Percentiles rank a stretch among this genome's conserved stretches.
Conservation (phyloP, 2,888 invertebrate species). For the Tipula lateralis region DNA sequence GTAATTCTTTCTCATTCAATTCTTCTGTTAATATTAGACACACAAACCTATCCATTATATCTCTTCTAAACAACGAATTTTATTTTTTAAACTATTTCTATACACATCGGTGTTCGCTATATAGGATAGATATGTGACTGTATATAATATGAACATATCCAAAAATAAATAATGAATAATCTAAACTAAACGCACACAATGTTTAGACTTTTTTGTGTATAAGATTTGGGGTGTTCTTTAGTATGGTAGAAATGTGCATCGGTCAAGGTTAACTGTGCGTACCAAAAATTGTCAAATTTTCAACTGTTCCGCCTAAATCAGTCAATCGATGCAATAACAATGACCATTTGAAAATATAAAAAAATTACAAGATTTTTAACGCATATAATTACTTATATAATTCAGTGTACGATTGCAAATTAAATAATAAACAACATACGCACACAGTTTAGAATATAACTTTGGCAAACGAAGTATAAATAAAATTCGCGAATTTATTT, state of each 20-base stretch:
- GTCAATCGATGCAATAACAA: neutral
- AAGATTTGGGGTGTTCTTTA: neutral
- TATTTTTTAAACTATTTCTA: neutral
- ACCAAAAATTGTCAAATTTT: neutral
- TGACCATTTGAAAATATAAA: neutral
- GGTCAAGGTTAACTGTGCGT: neutral
- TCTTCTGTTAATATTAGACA: neutral
- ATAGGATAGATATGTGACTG: neutral
- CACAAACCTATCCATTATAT: neutral
- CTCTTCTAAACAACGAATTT: constrained; percentile 3
- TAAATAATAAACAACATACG: neutral
- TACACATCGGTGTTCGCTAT: neutral
- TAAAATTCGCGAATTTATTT: neutral
- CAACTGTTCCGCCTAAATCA: neutral
- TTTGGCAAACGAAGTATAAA: neutral
- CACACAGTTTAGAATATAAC: neutral
- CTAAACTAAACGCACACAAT: neutral
- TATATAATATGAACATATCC: neutral
- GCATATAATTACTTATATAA: neutral
- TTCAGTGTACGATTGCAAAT: neutral
- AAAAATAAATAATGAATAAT: constrained; percentile 24
- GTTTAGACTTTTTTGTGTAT: neutral
- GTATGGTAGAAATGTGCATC: neutral
- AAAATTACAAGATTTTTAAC: neutral
- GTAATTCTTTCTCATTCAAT: constrained; percentile 19